phyloP scores from a whole-genome alignment of 2,113 vertebrate species.

The Bubo blakistoni region DNA sequence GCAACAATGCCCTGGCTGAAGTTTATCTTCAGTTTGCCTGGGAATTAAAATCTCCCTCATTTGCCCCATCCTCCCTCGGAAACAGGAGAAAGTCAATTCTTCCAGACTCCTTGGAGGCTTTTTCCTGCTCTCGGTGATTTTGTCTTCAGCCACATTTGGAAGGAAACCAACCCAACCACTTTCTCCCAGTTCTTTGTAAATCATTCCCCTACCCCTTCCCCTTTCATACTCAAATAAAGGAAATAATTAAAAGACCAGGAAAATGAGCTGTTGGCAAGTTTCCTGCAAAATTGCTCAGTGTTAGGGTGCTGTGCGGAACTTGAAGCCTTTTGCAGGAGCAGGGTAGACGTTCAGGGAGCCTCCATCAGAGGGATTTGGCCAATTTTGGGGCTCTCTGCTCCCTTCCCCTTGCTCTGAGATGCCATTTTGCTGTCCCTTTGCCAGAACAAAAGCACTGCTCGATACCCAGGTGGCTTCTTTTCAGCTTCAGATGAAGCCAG shows the following conservation, averaged over 20 bases:
- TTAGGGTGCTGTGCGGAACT: neutral
- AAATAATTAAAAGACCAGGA: slow-evolving; percentile 10
- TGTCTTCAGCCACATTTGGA: neutral
- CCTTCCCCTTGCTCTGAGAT: rapidly evolving
- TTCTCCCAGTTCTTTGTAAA: neutral
- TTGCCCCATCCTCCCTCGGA: neutral
- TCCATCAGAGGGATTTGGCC: rapidly evolving
- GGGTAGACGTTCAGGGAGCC: neutral
- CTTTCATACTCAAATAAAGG: neutral
- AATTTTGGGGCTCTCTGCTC: neutral
- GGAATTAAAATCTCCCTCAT: neutral
- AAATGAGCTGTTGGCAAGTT: neutral
- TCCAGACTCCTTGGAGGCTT: neutral
- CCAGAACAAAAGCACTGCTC: neutral
- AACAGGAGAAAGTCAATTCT: neutral
- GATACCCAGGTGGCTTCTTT: neutral
- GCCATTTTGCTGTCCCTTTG: neutral
- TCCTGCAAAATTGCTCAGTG: rapidly evolving
- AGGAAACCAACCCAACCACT: neutral
- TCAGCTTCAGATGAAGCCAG: neutral
- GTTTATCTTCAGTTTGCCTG: neutral
- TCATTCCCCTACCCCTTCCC: neutral
- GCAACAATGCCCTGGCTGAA: neutral
- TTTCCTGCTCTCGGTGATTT: neutral
- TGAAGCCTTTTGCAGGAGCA: neutral